Percentiles rank a stretch among this genome's conserved stretches.
Conservation (phyloP, 2,113 vertebrate species). For the Chiloscyllium plagiosum region DNA sequence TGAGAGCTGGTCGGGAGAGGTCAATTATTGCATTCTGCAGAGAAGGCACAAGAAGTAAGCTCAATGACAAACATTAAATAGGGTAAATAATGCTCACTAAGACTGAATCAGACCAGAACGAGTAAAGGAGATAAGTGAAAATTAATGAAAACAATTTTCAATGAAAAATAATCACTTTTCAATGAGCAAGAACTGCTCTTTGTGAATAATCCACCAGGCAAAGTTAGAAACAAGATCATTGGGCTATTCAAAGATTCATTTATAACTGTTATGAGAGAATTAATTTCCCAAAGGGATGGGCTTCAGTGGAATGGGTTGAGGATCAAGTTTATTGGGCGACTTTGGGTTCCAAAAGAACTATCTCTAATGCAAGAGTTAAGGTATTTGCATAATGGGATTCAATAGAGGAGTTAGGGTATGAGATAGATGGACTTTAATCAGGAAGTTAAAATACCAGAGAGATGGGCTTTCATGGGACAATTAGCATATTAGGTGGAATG, state of each 20-base stretch:
- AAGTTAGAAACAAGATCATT: background rate
- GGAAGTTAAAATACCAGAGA: background rate
- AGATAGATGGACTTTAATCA: background rate
- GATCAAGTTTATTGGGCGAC: background rate
- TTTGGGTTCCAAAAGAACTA: no score
- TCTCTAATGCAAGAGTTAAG: background rate
- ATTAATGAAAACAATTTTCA: background rate
- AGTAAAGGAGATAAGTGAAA: background rate
- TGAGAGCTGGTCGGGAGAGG: background rate
- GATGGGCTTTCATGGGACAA: no score
- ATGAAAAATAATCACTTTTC: background rate
- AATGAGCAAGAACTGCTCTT: background rate
- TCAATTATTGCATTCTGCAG: background rate
- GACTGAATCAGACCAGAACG: background rate
- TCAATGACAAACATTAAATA: background rate
- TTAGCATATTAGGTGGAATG: background rate
- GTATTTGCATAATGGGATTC: background rate
- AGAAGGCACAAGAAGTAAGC: background rate
- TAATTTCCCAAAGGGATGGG: background rate
- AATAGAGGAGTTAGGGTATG: background rate
- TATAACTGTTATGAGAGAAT: background rate
- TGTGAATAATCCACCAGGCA: background rate
- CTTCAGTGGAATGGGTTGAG: background rate
- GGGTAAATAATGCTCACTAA: background rate
- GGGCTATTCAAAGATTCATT: background rate